A percentile compares a stretch with the other conserved stretches of the same genome.
Conservation (phyloP, 2,888 invertebrate species). For the Drepana falcataria region DNA sequence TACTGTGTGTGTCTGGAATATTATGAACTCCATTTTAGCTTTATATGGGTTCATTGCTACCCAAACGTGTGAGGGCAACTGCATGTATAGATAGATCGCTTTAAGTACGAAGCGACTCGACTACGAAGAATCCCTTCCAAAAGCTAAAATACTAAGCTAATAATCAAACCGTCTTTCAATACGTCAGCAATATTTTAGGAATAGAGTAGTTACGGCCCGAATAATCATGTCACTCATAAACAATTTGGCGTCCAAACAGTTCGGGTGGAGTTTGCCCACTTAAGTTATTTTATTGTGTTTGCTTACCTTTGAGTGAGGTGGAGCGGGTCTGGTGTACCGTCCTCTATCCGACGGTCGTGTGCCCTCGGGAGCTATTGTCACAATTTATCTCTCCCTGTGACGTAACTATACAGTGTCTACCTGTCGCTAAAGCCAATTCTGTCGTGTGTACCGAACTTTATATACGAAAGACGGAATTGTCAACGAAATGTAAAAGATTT, state of each 20-base stretch:
- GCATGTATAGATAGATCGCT: too few relatives aligned
- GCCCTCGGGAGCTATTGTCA: conserved; percentile 32
- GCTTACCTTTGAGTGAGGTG: not conserved
- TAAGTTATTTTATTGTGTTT: not conserved
- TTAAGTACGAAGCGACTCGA: too few relatives aligned
- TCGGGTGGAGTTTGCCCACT: not conserved
- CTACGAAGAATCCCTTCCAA: conserved; percentile 10
- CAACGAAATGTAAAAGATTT: conserved; percentile 30
- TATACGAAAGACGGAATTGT: conserved; percentile 1
- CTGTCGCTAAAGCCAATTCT: conserved; percentile 35
- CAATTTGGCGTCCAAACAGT: not conserved
- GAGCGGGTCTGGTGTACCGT: conserved; percentile 1
- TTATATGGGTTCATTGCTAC: too few relatives aligned
- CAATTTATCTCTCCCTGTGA: conserved; percentile 39
- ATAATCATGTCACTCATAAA: not conserved
- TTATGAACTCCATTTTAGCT: conserved; percentile 8
- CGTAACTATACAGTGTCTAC: conserved; percentile 32
- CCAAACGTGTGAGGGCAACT: too few relatives aligned
- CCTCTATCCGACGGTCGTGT: conserved; percentile 24
- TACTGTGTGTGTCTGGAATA: conserved; percentile 22
- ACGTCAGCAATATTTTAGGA: not conserved
- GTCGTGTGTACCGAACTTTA: conserved; percentile 11
- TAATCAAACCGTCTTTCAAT: not conserved
- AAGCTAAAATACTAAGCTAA: conserved; percentile 5
- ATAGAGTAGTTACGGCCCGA: not conserved